Conservation (phyloP, 2,113 vertebrate species). For the Machaerirhynchus nigripectus region DNA sequence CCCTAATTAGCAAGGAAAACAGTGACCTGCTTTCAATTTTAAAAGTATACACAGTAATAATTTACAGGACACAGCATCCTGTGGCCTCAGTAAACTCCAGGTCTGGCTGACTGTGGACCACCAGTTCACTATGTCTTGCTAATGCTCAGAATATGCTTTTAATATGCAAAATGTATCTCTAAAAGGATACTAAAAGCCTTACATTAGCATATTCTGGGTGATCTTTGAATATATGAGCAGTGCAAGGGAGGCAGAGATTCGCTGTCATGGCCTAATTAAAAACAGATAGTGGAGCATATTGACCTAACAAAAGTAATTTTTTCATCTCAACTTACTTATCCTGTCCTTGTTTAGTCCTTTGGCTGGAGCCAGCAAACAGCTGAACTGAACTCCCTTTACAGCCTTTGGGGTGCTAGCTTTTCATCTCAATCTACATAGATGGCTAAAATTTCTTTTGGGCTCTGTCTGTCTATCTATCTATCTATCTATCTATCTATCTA, state of each 20-base stretch:
- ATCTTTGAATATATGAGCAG: slow-evolving; percentile 12
- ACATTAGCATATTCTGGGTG: slow-evolving; percentile 32
- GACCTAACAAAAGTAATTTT: slow-evolving; percentile 25
- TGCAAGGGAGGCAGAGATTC: not conserved
- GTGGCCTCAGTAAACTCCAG: slow-evolving; percentile 21
- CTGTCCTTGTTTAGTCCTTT: not conserved
- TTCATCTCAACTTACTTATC: not conserved
- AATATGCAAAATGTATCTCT: slow-evolving; percentile 40
- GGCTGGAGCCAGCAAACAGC: not conserved
- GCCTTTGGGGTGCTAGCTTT: not conserved
- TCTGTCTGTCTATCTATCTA: not conserved
- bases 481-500: not conserved
- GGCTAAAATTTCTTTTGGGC: not conserved
- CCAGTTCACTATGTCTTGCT: not conserved
- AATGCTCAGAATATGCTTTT: slow-evolving; percentile 27
- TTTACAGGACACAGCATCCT: not conserved
- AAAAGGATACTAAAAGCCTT: slow-evolving; percentile 51
- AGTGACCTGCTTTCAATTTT: slow-evolving; percentile 27
- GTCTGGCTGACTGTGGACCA: slow-evolving; percentile 2
- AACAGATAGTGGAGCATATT: not conserved
- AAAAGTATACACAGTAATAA: slow-evolving; percentile 3
- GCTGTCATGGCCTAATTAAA: slow-evolving; percentile 24
- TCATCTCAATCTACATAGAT: not conserved
- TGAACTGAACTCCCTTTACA: not conserved
- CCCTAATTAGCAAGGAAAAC: slow-evolving; percentile 14